Percentiles rank a stretch among this genome's conserved stretches.
phyloP scores from a whole-genome alignment of 2,113 vertebrate genomes.

The Varanus salvator region DNA sequence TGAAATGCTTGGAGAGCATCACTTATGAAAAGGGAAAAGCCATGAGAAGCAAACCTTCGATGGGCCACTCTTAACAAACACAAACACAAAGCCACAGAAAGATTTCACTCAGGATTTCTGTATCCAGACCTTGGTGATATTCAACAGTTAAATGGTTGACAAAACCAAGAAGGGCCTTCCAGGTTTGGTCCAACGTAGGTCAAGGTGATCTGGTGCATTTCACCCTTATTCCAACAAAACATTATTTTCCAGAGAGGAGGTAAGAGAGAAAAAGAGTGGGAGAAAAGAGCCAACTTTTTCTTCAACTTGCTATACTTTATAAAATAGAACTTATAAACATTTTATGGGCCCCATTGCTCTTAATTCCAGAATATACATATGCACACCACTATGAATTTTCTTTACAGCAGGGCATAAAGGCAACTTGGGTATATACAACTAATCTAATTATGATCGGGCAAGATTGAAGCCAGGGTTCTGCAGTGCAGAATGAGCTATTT shows the following conservation, averaged over 20 bases:
- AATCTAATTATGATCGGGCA: neutral
- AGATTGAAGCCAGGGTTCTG: conserved; percentile 53
- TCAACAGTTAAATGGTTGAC: neutral
- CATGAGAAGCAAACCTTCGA: neutral
- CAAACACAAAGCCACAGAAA: neutral
- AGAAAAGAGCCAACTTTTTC: conserved; percentile 25
- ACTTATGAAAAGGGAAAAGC: neutral
- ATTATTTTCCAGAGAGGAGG: neutral
- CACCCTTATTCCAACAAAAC: conserved; percentile 33
- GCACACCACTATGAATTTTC: conserved; percentile 27
- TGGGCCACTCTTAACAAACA: conserved; percentile 19
- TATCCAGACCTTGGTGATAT: neutral
- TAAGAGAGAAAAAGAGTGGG: neutral
- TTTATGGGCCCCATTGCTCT: conserved; percentile 73
- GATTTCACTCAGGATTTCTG: neutral
- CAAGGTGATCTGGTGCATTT: neutral
- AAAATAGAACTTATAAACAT: conserved; percentile 76
- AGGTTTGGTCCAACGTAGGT: neutral
- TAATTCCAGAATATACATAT: conserved; percentile 61
- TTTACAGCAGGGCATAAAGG: conserved; percentile 42
- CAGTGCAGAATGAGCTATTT: conserved; percentile 46
- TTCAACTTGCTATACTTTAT: conserved; percentile 70
- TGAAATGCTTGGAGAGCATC: neutral
- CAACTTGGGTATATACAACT: conserved; percentile 26
- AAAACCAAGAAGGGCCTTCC: neutral